Conservation (phyloP, 2,113 vertebrate genomes). For the Anolis carolinensis region DNA sequence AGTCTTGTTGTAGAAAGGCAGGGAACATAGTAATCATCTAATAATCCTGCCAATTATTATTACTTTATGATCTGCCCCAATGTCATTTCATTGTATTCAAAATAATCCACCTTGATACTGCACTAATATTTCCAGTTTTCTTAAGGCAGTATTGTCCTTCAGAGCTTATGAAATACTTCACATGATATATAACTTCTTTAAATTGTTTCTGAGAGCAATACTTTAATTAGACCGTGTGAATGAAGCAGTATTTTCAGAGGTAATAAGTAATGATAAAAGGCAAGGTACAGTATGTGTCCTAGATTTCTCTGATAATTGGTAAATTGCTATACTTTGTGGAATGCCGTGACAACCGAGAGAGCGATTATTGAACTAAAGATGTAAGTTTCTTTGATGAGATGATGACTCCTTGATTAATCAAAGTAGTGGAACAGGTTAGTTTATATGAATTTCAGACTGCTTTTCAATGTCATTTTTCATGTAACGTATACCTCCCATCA, state of each 20-base stretch:
- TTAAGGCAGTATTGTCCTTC: not conserved
- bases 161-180: not conserved
- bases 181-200: not conserved
- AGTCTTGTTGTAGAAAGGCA: not conserved
- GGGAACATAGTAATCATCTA: not conserved
- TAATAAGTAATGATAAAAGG: not conserved
- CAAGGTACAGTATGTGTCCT: not conserved
- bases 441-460: not conserved
- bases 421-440: not conserved
- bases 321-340: constrained; percentile 1
- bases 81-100: not conserved
- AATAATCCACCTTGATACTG: not conserved
- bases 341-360: not conserved
- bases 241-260: not conserved
- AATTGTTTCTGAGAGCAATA: not conserved
- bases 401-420: not conserved
- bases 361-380: constrained; percentile 7
- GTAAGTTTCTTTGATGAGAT: constrained; percentile 17
- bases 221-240: not conserved
- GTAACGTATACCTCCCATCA: not conserved
- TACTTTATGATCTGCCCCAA: not conserved
- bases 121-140: not conserved
- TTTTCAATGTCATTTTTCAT: not conserved
- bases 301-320: constrained; percentile 7
- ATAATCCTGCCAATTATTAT: not conserved